phyloP scores from a whole-genome alignment of 2,888 invertebrate genomes.

The Drosophila pseudotalamancana region DNA sequence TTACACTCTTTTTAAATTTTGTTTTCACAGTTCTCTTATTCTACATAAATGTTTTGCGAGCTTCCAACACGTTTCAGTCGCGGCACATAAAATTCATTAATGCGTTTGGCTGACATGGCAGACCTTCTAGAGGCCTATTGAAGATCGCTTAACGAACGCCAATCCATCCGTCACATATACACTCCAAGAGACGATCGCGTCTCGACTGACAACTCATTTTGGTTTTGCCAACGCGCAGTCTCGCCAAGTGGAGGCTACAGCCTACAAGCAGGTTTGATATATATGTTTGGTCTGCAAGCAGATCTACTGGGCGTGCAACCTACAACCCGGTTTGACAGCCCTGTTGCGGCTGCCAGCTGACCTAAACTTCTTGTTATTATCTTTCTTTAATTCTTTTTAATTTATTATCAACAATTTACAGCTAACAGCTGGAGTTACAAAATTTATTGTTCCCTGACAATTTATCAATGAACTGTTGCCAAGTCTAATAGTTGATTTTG shows the following conservation, averaged over 20 bases:
- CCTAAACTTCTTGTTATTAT: background rate
- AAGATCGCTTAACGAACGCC: background rate
- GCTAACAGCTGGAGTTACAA: background rate
- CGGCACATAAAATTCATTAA: constrained; percentile 53
- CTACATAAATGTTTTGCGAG: constrained; percentile 56
- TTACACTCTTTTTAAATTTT: constrained; percentile 31
- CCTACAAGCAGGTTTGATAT: constrained; percentile 1
- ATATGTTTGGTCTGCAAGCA: constrained; percentile 9
- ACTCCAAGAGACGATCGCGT: constrained; percentile 51
- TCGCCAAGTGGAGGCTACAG: background rate
- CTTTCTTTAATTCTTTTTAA: constrained; percentile 6
- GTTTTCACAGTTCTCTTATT: constrained; percentile 34
- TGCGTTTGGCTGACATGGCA: constrained; percentile 46
- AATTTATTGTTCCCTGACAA: constrained; percentile 22
- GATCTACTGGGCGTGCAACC: background rate
- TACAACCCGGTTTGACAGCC: background rate
- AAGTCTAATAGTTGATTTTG: background rate
- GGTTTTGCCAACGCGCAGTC: constrained; percentile 18
- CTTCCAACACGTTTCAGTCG: constrained; percentile 67
- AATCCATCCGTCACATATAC: constrained; percentile 56
- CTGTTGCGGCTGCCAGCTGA: constrained; percentile 14
- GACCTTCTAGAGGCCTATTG: background rate
- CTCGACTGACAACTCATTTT: constrained; percentile 43
- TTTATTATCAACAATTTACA: background rate
- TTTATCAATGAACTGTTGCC: constrained; percentile 1